Conservation (phyloP, 2,888 invertebrate genomes). For the Fragum fragum region DNA sequence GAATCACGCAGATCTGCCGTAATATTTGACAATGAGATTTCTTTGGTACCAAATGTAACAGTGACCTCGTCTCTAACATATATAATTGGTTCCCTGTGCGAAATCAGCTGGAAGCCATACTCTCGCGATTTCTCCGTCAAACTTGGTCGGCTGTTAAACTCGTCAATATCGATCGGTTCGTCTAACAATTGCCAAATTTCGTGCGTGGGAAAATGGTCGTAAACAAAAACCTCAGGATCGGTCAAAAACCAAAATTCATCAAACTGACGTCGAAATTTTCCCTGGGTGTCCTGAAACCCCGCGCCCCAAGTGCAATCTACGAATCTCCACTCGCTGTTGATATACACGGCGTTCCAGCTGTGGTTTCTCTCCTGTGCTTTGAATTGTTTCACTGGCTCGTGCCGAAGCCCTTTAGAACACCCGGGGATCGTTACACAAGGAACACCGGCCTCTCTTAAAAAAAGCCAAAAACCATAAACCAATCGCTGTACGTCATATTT, state of each 20-base stretch:
- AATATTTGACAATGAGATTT: constrained; percentile 62
- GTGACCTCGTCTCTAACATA: constrained; percentile 61
- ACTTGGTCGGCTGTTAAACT: constrained; percentile 66
- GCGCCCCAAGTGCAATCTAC: constrained; percentile 76
- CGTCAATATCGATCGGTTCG: constrained; percentile 66
- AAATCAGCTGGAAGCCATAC: constrained; percentile 57
- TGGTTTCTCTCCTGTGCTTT: constrained; percentile 63
- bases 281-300: constrained; percentile 51
- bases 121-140: constrained; percentile 63
- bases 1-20: constrained; percentile 50
- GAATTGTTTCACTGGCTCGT: constrained; percentile 66
- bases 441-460: constrained; percentile 64
- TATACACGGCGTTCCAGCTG: constrained; percentile 73
- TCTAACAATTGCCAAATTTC: constrained; percentile 73
- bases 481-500: too few species aligned
- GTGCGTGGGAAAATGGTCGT: constrained; percentile 74
- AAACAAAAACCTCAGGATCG: constrained; percentile 73
- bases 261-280: constrained; percentile 64
- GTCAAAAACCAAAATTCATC: constrained; percentile 80
- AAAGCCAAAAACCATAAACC: too few species aligned
- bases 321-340: constrained; percentile 70
- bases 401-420: constrained; percentile 69
- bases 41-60: constrained; percentile 58
- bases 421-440: constrained; percentile 69
- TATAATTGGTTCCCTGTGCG: constrained; percentile 64